Base-by-base conservation (phyloP, 2,797 vertebrate genomes). In the Lepidocolaptes lacrymiger region DNA sequence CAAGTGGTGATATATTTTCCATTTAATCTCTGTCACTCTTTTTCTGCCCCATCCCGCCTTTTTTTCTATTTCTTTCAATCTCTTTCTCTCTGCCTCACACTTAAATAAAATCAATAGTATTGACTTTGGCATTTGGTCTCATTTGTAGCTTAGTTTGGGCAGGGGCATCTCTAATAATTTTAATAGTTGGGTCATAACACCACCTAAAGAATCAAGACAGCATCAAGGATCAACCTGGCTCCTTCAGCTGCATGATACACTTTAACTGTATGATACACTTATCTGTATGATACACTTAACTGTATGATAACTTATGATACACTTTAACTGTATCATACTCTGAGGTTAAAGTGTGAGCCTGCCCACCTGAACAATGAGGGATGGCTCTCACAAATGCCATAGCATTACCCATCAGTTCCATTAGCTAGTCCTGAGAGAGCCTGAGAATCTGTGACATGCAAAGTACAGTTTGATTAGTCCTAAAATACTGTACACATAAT, bases 261-360 rank as follows among this genome's bases (percentile, higher is more conserved):
- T n/a, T n/a, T n/a, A n/a, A n/a, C n/a, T n/a, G n/a, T n/a, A n/a
- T n/a, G n/a, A n/a, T n/a, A n/a, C n/a, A n/a, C n/a, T n/a, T n/a
- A n/a, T n/a, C n/a, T n/a, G n/a, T n/a, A n/a, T n/a, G n/a, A n/a
- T n/a, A n/a, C n/a, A n/a, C n/a, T n/a, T n/a, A n/a, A n/a, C n/a
- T n/a, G n/a, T n/a, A n/a, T n/a, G n/a, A n/a, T n/a, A n/a, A n/a
- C n/a, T n/a, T n/a, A n/a, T n/a, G n/a, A n/a, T n/a, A n/a, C n/a
- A n/a, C n/a, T n/a, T n/a, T n/a, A n/a, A n/a, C 17, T 7, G 5
- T 20, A 12, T 19, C 2, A 0, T 7, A 12, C 5, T 3, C 30
- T 32, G 7, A 54, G 52, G 18, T 19, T 64, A 44, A 66, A 44
- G 22, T 2, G 5, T 12, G 16, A 89, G 5, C 12, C 5, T 73